Evolutionary conservation across 2,797 vertebrate genomes (phyloP).

Genomic region (Anguilla megastoma): DNA sequence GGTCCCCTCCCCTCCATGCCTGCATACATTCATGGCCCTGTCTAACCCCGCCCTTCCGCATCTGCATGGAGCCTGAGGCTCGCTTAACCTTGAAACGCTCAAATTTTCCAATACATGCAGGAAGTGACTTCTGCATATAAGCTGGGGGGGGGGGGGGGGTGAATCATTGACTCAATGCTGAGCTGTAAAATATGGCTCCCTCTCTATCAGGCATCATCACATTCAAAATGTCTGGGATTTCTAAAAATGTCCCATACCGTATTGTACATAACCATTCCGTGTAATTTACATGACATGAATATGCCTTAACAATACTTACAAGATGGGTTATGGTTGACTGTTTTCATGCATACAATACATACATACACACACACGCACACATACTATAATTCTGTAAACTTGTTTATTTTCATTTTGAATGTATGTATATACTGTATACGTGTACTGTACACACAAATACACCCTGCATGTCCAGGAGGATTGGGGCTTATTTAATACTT

Average conservation of each 20-base stretch:
- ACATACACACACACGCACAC: background rate
- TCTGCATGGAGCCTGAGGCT: constrained; percentile 61
- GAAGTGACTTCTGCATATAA: constrained; percentile 48
- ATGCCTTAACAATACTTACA: background rate
- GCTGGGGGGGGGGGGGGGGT: constrained; percentile 16
- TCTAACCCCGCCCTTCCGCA: constrained; percentile 44
- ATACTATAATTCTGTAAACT: background rate
- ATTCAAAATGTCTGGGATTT: background rate
- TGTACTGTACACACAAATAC: background rate
- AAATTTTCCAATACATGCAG: constrained; percentile 68
- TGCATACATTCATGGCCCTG: constrained; percentile 50
- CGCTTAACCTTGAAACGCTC: constrained; percentile 81
- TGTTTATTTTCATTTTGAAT: background rate
- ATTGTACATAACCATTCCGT: background rate
- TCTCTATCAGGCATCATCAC: background rate
- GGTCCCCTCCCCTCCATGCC: constrained; percentile 41
- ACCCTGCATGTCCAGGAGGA: background rate
- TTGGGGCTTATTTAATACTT: background rate
- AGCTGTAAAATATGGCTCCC: background rate
- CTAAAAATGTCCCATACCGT: background rate
- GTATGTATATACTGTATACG: background rate
- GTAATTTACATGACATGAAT: background rate
- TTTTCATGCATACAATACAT: background rate
- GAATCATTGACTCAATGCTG: background rate
- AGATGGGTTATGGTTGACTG: background rate